Evolutionary conservation across 2,797 vertebrate species (phyloP).

Genomic region (Zalophus californianus): DNA sequence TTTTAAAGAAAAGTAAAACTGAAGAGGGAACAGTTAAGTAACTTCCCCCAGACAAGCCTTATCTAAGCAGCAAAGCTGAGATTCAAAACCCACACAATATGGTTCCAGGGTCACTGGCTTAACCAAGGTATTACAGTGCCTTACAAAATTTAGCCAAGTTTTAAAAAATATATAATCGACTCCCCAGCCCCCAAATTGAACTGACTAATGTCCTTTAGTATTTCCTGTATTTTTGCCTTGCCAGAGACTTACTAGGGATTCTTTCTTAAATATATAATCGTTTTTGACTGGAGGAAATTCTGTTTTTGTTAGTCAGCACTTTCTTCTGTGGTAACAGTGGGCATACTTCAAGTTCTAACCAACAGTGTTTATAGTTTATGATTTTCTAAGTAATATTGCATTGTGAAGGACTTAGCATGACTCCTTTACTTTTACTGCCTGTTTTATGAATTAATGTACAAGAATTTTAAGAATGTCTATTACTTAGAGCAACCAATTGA

Average conservation of each 20-base stretch:
- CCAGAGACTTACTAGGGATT: background rate
- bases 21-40: background rate
- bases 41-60: background rate
- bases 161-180: background rate
- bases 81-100: background rate
- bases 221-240: background rate
- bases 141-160: background rate
- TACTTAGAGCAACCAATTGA: background rate
- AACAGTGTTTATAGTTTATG: background rate
- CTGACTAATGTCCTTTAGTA: background rate
- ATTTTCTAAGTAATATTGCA: background rate
- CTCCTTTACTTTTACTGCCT: background rate
- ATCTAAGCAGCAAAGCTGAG: background rate
- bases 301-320: background rate
- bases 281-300: background rate
- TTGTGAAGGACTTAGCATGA: background rate
- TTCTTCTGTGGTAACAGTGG: background rate
- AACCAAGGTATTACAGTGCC: background rate
- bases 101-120: background rate
- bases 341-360: background rate
- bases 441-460: background rate
- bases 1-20: conserved; percentile 1
- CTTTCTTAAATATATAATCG: background rate
- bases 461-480: background rate
- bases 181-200: background rate